These are phyloP conservation scores for Phalangium opilio DNA, from an alignment of 2,888 invertebrate genomes.

Conservation along the genomic window DNA sequence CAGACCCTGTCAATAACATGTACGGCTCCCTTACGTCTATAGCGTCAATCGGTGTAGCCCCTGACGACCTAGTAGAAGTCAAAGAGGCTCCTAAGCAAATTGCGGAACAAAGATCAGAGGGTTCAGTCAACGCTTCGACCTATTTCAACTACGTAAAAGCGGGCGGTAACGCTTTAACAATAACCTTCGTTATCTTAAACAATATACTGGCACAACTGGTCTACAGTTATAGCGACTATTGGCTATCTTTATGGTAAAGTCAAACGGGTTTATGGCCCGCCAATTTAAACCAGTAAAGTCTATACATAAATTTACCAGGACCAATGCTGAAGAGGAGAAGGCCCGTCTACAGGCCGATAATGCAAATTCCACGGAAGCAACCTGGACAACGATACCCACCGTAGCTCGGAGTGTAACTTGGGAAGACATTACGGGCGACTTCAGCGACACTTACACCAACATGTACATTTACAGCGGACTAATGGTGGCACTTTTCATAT, in stretches of 20 bases:
- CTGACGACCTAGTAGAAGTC: no score
- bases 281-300: no score
- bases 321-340: slow-evolving; percentile 9
- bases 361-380: no score
- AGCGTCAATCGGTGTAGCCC: no score
- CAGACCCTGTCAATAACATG: no score
- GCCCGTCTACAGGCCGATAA: neutral
- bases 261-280: no score
- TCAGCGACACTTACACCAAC: slow-evolving; percentile 2
- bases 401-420: no score
- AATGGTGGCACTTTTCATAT: slow-evolving; percentile 13
- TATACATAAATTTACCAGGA: no score
- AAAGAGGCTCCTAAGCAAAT: no score
- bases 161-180: slow-evolving; percentile 28
- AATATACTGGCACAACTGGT: slow-evolving; percentile 30
- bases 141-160: slow-evolving; percentile 32
- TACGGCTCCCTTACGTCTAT: no score
- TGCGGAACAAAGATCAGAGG: neutral
- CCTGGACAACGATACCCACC: no score
- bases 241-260: slow-evolving; percentile 20
- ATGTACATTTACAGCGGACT: slow-evolving; percentile 12
- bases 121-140: slow-evolving; percentile 17
- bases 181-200: slow-evolving; percentile 26
- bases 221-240: slow-evolving; percentile 19
- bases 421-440: no score